These are phyloP conservation scores for Noturus placidus DNA, from an alignment of 2,113 vertebrate genomes.

Conservation along the genomic window DNA sequence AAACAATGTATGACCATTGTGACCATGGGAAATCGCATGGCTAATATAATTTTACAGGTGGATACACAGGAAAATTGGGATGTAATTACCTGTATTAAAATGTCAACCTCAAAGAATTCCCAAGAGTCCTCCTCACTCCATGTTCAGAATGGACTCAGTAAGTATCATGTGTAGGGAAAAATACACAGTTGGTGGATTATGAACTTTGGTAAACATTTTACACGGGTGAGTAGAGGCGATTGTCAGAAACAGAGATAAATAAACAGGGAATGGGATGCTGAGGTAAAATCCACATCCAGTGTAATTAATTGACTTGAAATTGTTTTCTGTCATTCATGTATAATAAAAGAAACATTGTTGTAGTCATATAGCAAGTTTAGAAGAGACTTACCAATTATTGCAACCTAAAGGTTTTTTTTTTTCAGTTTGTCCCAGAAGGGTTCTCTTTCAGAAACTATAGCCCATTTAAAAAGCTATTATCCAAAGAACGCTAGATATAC, in stretches of 20 bases:
- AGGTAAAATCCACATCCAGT: constrained; percentile 46
- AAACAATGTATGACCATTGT: too few species aligned
- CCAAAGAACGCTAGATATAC: background rate
- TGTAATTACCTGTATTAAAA: constrained; percentile 59
- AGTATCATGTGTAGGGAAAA: constrained; percentile 42
- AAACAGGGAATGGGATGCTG: constrained; percentile 23
- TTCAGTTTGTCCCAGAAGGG: background rate
- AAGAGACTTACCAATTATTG: background rate
- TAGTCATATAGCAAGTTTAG: constrained; percentile 19
- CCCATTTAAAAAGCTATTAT: too few species aligned
- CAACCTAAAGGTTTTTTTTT: background rate
- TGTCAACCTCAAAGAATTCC: constrained; percentile 48
- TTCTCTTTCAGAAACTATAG: background rate
- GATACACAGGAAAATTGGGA: constrained; percentile 54
- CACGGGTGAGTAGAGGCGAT: constrained; percentile 27
- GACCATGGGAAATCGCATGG: constrained; percentile 55
- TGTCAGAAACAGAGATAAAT: constrained; percentile 41
- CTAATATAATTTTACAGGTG: constrained; percentile 60
- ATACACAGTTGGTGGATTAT: constrained; percentile 52
- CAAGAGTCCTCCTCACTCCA: constrained; percentile 36
- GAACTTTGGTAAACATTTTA: constrained; percentile 41
- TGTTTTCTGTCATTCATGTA: constrained; percentile 39
- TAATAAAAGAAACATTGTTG: background rate
- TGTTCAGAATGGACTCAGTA: constrained; percentile 35
- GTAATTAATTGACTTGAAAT: constrained; percentile 46